Conservation (phyloP, 2,113 vertebrate genomes). For the Atherinomorus stipes region DNA sequence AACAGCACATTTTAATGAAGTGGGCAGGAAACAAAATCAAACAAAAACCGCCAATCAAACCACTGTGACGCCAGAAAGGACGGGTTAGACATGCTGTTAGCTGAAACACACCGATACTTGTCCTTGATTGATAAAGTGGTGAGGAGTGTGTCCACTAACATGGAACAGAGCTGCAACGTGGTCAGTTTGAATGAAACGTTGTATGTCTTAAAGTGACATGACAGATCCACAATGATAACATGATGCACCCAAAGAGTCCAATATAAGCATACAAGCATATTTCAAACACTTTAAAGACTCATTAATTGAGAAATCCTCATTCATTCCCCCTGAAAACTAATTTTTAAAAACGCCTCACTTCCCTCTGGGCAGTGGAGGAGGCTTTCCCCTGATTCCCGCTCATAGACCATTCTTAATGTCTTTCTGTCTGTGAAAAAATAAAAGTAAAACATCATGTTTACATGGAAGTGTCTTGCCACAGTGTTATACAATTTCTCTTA, state of each 20-base stretch:
- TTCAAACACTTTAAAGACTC: too few species aligned
- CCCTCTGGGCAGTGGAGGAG: too few species aligned
- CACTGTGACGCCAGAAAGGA: background rate
- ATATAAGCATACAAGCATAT: too few species aligned
- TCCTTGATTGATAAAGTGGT: background rate
- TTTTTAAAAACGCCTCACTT: too few species aligned
- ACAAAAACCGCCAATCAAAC: background rate
- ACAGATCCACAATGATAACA: too few species aligned
- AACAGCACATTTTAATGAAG: background rate
- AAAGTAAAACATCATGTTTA: background rate
- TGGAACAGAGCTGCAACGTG: background rate
- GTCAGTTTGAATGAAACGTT: background rate
- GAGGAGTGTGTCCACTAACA: background rate
- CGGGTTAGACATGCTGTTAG: background rate
- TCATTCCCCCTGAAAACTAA: too few species aligned
- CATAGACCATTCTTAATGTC: background rate
- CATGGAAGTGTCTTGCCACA: background rate
- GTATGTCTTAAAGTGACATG: background rate
- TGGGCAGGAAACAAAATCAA: background rate
- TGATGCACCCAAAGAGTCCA: too few species aligned
- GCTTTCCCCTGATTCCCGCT: background rate
- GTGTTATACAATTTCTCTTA: background rate
- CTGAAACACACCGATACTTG: background rate
- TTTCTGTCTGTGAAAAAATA: background rate
- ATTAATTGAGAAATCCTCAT: too few species aligned